Base-by-base conservation (phyloP, 2,113 vertebrate species). In the Scopus umbretta region DNA sequence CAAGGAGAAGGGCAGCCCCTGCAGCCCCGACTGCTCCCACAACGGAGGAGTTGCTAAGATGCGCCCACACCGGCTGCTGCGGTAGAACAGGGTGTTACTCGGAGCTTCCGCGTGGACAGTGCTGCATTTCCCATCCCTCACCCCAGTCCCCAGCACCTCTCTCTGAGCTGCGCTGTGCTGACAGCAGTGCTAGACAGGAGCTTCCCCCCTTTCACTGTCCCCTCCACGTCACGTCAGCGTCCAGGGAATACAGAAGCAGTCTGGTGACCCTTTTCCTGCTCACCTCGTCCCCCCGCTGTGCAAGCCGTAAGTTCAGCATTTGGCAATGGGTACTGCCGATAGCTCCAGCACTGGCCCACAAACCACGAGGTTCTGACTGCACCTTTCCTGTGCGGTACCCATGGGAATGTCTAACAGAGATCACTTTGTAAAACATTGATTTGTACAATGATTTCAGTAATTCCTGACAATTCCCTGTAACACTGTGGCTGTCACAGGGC, bases 1-100 rank as follows among this genome's bases (percentile, higher is more conserved):
- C 49, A 4, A 98, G 88, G 29, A 97, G 94, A 16, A 98, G 92
- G 65, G 90, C 93, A 12, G 97, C 90, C 16, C 96, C 97, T 8
- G 96, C 97, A 2, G 95, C 96, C 86, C 97, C 97, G 21, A 96
- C 94, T 11, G 96, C 95, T 36, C 98, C 97, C 93, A 97, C 90
- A 40, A 98, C 70, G 3, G 97, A 96, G 78, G 96, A 96, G 91
- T 87, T 90, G 97, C 96, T 93, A 81, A 95, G 89, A 56, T 97
- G 96, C 0, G 91, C 90, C 96, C 96, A 93, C 12, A 96, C 52
- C 11, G 96, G 93, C 88, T 97, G 97, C 97, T 97, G 97, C 0
- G 71, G 92, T 82, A 87, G 96, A 98, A 97, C 58, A 88, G 11
- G 10, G 53, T 61, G 76, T 94, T 96, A 96, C 92, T 63, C 15